Conservation (phyloP, 2,888 invertebrate genomes). For the Drosophila diplacantha region DNA sequence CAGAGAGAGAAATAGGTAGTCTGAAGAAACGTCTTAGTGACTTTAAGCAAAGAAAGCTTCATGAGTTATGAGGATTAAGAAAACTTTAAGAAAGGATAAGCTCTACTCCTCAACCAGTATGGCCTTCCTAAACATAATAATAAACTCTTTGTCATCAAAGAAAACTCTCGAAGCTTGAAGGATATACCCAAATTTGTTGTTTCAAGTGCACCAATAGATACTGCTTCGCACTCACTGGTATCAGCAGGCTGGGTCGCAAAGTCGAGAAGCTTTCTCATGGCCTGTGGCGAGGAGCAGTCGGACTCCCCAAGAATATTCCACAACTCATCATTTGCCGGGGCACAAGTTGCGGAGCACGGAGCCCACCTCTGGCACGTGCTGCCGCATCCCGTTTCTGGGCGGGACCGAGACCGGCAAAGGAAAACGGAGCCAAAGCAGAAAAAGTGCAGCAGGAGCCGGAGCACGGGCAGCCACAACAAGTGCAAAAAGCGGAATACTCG, state of each 20-base stretch:
- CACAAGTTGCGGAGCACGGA: conserved; percentile 32
- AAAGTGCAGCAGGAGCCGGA: conserved; percentile 21
- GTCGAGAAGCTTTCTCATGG: conserved; percentile 26
- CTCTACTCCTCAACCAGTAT: background rate
- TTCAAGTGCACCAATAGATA: conserved; percentile 16
- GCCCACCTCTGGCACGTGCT: conserved; percentile 46
- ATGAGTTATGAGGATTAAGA: background rate
- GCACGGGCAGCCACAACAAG: conserved; percentile 30
- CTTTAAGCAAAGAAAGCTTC: background rate
- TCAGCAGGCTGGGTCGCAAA: conserved; percentile 31
- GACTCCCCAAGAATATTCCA: conserved; percentile 31
- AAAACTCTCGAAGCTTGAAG: background rate
- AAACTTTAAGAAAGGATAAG: background rate
- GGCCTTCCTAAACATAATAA: background rate
- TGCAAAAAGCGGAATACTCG: conserved; percentile 30
- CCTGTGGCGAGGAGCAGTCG: conserved; percentile 3
- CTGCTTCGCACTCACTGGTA: conserved; percentile 12
- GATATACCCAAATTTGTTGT: background rate
- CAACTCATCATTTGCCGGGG: conserved; percentile 32
- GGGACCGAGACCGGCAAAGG: conserved; percentile 14
- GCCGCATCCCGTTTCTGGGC: conserved; percentile 21
- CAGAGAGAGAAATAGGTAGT: background rate
- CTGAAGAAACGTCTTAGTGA: background rate
- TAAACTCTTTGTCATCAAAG: background rate
- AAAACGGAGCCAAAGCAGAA: conserved; percentile 28